These are phyloP conservation scores for Plectus sambesii DNA, from an alignment of 1,140 invertebrate genomes.

Conservation along the genomic window DNA sequence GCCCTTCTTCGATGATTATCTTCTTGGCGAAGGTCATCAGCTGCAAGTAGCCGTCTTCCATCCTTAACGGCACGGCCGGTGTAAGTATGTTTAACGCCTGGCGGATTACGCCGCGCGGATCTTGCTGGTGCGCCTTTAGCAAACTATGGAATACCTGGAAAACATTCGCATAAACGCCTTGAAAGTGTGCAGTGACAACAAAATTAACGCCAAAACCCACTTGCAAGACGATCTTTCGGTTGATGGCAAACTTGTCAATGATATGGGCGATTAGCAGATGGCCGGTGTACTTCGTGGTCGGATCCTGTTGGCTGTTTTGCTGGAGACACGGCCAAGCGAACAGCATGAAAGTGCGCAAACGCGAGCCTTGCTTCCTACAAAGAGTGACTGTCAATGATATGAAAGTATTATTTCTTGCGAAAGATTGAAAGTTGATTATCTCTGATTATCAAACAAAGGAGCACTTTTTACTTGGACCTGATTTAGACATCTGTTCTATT, in stretches of 20 bases:
- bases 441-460: conserved; percentile 16
- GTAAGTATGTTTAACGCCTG: conserved; percentile 92
- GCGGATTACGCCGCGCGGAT: conserved; percentile 76
- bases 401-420: conserved; percentile 13
- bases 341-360: conserved; percentile 81
- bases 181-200: too few species aligned
- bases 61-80: conserved; percentile 81
- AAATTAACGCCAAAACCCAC: too few species aligned
- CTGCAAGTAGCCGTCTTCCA: conserved; percentile 81
- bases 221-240: conserved; percentile 89
- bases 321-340: conserved; percentile 95
- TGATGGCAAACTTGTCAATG: conserved; percentile 93
- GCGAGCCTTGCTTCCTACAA: conserved; percentile 66
- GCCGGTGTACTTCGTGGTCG: conserved; percentile 88
- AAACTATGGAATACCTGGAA: conserved; percentile 75
- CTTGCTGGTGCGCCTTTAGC: conserved; percentile 82
- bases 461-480: conserved; percentile 16
- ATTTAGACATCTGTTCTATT: conserved; percentile 9
- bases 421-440: conserved; percentile 7
- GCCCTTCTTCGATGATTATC: conserved; percentile 92
- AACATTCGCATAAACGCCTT: too few species aligned
- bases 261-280: conserved; percentile 91
- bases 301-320: conserved; percentile 83
- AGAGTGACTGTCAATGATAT: conserved; percentile 6
- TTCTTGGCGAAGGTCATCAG: conserved; percentile 97